These are phyloP conservation scores for Phalanger gymnotis DNA, from an alignment of 2,797 vertebrate genomes.

Conservation along the genomic window DNA sequence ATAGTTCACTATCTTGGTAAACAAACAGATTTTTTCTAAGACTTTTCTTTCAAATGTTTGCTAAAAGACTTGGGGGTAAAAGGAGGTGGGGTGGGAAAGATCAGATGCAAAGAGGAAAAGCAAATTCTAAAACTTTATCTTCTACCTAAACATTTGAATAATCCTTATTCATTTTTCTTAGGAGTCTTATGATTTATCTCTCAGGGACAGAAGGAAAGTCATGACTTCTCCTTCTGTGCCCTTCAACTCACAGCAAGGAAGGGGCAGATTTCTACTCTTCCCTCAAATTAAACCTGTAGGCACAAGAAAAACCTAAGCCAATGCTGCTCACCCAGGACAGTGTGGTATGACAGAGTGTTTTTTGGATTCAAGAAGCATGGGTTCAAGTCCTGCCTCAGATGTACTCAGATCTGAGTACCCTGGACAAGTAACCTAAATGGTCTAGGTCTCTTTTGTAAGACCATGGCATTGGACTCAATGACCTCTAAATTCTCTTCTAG, in stretches of 20 bases:
- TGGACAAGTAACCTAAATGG: background rate
- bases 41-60: constrained; percentile 18
- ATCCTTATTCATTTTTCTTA: constrained; percentile 27
- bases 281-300: background rate
- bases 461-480: background rate
- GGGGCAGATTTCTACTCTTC: background rate
- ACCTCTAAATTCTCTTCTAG: background rate
- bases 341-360: background rate
- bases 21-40: constrained; percentile 8
- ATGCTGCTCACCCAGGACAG: too few species aligned
- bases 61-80: background rate
- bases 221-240: background rate
- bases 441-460: background rate
- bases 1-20: constrained; percentile 16
- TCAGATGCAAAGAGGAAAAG: constrained; percentile 1
- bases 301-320: background rate
- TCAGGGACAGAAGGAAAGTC: background rate
- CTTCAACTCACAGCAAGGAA: background rate
- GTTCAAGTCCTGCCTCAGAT: background rate
- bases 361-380: background rate
- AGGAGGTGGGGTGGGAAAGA: background rate
- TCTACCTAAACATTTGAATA: constrained; percentile 1
- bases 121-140: background rate
- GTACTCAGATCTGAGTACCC: background rate
- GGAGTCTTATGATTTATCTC: background rate